Evolutionary conservation across 2,113 vertebrate genomes (phyloP), one percentile per base, ranked within the genome.

Genomic region (Pogona vitticeps): DNA sequence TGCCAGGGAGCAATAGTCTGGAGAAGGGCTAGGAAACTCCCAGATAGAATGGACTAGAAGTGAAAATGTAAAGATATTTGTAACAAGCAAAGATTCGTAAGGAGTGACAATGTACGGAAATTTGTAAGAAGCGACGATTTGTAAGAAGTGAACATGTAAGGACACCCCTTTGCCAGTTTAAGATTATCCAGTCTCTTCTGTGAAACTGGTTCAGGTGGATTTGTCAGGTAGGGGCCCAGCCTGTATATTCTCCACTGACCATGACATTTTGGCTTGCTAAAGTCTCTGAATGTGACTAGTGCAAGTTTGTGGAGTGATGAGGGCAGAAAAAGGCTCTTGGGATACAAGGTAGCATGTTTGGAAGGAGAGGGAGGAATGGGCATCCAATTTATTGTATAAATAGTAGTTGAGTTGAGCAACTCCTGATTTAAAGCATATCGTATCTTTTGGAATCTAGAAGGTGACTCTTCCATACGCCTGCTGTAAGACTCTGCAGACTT

Each of bases 21-120:
- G 89, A 73, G n/a, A 73, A 77, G 72, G 88, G 71, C 26, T 58
- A 71, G 59, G 85, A 91, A 87, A 84, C 91, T 90, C 85, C 61
- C 90, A 83, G 90, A 92, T 90, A 58, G 92, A 75, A 70, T 56
- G 79, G 52, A 90, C 92, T 91, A 86, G 71, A 93, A 90, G 77
- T 84, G 84, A 91, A 94, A 93, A 93, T 92, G 89, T 91, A 82
- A 91, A 92, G 89, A 89, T 82, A 61, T 52, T 10, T 52, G 5
- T 52, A 52, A 10, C 5, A 52, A 52, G 46, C 46, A 52, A 52
- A 52, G 46, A 52, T 52, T 52, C 46, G 46, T 52, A 52, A 52
- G 46, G 10, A 52, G 10, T 52, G 46, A 52, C 46, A 52, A 52
- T 52, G 46, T 10, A 52, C 5, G 46, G 46, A 52, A 52, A 52